Evolutionary conservation across 2,888 invertebrate species (phyloP), one percentile per base, ranked within the genome.

Genomic region (Xestoiulus laeticollis): DNA sequence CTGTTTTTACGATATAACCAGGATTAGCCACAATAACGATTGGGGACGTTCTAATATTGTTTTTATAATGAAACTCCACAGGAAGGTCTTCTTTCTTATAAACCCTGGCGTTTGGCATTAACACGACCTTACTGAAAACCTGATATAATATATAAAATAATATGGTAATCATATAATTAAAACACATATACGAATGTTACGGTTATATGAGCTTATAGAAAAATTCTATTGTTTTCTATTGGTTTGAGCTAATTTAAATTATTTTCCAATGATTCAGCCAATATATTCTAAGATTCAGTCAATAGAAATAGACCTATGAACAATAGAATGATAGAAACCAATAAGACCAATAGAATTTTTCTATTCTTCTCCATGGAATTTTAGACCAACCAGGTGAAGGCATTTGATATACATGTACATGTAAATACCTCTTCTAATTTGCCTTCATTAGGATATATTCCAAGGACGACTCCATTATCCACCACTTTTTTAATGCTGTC

Each of bases 11-110:
- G n/a, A 44, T 44, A 82, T 91, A 91, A 0, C 91, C 91, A 86
- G 91, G 91, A 26, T 91, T 90, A 5, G 91, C 91, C 5, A 91
- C 89, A 16, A 91, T 89, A 16, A 92, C 89, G 22, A 92, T 89
- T 0, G 91, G 91, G 87, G 90, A 89, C 6, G 92, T 90, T n/a
- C 92, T 89, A 19, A 90, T 88, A 88, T 91, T 91, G 88, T 92
- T 90, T 78, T 90, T 89, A 89, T 92, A 92, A 89, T 92, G 92
- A 89, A 90, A 92, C 12, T 89, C 89, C 1, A 90, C 91, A 0
- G 92, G 92, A 26, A 92, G 90, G 38, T 92, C 90, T 85, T 90
- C 89, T 88, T 91, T 91, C 53, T 89, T 89, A 89, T 90, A 91
- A n/a, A 90, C 91, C 6, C 53, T 12, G 26, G 44, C 48, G 26